These are phyloP conservation scores for Misgurnus mizolepis DNA, from an alignment of 2,113 vertebrate species.

Conservation along the genomic window DNA sequence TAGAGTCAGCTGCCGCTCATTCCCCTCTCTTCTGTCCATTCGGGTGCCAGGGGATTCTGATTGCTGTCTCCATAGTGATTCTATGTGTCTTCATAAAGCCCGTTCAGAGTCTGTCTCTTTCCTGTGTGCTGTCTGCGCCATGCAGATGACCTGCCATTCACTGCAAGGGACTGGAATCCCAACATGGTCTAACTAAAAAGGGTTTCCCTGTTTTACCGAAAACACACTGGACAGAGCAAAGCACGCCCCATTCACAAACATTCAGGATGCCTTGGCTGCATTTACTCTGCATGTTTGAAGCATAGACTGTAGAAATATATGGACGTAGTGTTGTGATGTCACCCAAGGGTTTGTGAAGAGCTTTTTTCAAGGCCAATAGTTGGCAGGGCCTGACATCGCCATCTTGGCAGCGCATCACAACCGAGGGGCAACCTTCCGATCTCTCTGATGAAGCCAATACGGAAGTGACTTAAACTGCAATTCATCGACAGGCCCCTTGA, in stretches of 20 bases:
- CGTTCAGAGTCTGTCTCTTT: constrained; percentile 54
- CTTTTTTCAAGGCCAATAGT: no score
- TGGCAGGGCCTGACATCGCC: no score
- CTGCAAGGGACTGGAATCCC: constrained; percentile 58
- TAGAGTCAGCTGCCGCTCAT: constrained; percentile 77
- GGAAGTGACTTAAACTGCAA: no score
- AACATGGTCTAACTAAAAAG: constrained; percentile 64
- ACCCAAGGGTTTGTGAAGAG: no score
- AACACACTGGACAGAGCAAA: constrained; percentile 44
- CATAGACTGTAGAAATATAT: no score
- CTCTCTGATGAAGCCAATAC: no score
- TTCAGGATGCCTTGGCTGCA: neutral
- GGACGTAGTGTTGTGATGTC: no score
- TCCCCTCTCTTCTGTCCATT: constrained; percentile 70
- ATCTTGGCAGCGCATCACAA: no score
- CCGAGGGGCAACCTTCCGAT: no score
- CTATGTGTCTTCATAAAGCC: constrained; percentile 67
- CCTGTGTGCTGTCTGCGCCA: constrained; percentile 62
- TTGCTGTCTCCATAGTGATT: constrained; percentile 82
- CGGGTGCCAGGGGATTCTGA: constrained; percentile 71
- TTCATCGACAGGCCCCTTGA: no score
- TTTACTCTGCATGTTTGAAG: no score
- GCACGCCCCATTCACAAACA: constrained; percentile 49
- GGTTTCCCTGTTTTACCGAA: constrained; percentile 66
- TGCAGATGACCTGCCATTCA: constrained; percentile 70